Evolutionary conservation across 2,888 invertebrate species (phyloP), one percentile per base, ranked within the genome.

Genomic region (Hydropsyche betteni): DNA sequence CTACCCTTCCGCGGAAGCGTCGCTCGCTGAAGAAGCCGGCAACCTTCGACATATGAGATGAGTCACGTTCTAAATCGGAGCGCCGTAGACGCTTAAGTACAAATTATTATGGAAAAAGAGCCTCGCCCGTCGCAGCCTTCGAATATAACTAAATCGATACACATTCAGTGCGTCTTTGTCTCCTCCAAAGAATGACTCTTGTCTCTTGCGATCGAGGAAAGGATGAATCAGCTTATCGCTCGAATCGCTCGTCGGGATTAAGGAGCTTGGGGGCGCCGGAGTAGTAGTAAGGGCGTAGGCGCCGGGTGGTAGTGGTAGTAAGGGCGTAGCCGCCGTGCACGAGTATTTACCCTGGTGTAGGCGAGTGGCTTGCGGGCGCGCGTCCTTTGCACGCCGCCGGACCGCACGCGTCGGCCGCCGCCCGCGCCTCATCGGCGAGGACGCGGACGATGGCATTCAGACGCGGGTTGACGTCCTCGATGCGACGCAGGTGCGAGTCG

Each of bases 291-390:
- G 5, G 7, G 36, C n/a, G n/a, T n/a, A 6, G 68, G 36, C 24
- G 10, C 8, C 34, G 68, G 7, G 24, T 16, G 44, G 24, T 14
- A n/a, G 44, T 34, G 38, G 16, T 34, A 14, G 6, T 4, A 38
- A 38, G 16, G 44, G 24, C 58, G 61, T 16, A 55, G 55, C 55
- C 58, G 33, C n/a, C 36, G 38, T 24, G 33, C n/a, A n/a, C n/a
- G n/a, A n/a, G 64, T 76, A 82, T 85, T 88, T 90, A 94, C 93
- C 90, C 93, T 90, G 81, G 90, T 89, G 83, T 91, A 72, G 58
- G 52, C 72, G 16, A 38, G 72, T 2, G 72, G 36, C 53, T 51
- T 70, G 14, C 51, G 51, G 12, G 64, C 33, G 12, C 64, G 34
- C 33, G 12, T 36, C 33, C 64, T 24, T 64, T 64, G 64, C 50